Evolutionary conservation across 2,113 vertebrate genomes (phyloP).

Genomic region (Oenanthe melanoleuca): DNA sequence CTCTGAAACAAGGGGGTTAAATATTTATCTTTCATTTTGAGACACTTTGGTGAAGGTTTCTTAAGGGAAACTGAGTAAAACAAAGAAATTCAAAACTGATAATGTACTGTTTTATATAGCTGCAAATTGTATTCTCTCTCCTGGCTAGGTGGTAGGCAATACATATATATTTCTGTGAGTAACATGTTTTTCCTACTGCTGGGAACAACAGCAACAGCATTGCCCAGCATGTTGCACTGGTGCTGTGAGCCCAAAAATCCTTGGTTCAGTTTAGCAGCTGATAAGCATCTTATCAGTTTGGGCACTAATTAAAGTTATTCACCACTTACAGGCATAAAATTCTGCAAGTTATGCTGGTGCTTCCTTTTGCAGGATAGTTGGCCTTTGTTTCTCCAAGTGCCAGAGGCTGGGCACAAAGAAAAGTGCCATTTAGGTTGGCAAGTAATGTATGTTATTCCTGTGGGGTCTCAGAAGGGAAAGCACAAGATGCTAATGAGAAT

Average conservation of each 20-base stretch:
- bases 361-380: not conserved
- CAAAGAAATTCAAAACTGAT: not conserved
- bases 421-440: not conserved
- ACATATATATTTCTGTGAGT: not conserved
- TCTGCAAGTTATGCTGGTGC: rapidly evolving
- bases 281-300: not conserved
- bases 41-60: not conserved
- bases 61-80: not conserved
- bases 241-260: not conserved
- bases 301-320: not conserved
- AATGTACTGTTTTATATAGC: not conserved
- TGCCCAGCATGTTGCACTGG: not conserved
- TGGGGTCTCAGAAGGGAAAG: not conserved
- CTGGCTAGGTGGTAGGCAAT: not conserved
- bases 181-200: not conserved
- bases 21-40: not conserved
- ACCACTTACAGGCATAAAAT: not conserved
- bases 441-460: not conserved
- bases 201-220: rapidly evolving
- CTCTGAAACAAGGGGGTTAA: not conserved
- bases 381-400: not conserved
- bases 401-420: not conserved
- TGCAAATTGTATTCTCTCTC: not conserved
- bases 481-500: not conserved
- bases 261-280: not conserved